Evolutionary conservation across 2,113 vertebrate genomes (phyloP).

Genomic region (Ptilonorhynchus violaceus): DNA sequence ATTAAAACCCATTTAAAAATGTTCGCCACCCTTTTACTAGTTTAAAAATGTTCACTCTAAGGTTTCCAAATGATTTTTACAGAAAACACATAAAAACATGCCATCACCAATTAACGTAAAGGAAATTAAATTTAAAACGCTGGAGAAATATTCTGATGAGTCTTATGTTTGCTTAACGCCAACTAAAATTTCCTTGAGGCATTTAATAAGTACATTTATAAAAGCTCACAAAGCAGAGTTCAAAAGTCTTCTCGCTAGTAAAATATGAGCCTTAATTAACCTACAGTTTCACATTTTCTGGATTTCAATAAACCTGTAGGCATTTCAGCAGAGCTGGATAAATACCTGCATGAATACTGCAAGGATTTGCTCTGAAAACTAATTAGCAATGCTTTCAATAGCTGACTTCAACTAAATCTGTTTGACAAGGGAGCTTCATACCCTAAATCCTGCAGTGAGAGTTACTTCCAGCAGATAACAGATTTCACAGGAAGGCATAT

Average conservation of each 20-base stretch:
- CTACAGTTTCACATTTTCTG: constrained; percentile 62
- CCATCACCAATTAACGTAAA: constrained; percentile 6
- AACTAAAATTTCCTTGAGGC: constrained; percentile 44
- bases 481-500: background rate
- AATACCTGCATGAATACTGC: constrained; percentile 67
- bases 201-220: constrained; percentile 64
- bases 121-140: constrained; percentile 47
- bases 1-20: background rate
- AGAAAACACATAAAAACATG: constrained; percentile 11
- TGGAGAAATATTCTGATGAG: constrained; percentile 50
- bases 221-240: constrained; percentile 65
- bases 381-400: constrained; percentile 63
- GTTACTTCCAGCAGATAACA: constrained; percentile 17
- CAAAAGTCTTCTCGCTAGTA: constrained; percentile 50
- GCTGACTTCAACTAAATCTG: constrained; percentile 25
- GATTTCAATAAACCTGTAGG: constrained; percentile 67
- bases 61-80: background rate
- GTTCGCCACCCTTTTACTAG: background rate
- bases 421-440: constrained; percentile 43
- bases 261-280: constrained; percentile 68
- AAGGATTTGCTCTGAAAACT: constrained; percentile 63
- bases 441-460: constrained; percentile 30
- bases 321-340: constrained; percentile 57
- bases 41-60: background rate
- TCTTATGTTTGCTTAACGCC: constrained; percentile 46